phyloP scores from a whole-genome alignment of 2,888 invertebrate genomes.

The Embidobia sp. region DNA sequence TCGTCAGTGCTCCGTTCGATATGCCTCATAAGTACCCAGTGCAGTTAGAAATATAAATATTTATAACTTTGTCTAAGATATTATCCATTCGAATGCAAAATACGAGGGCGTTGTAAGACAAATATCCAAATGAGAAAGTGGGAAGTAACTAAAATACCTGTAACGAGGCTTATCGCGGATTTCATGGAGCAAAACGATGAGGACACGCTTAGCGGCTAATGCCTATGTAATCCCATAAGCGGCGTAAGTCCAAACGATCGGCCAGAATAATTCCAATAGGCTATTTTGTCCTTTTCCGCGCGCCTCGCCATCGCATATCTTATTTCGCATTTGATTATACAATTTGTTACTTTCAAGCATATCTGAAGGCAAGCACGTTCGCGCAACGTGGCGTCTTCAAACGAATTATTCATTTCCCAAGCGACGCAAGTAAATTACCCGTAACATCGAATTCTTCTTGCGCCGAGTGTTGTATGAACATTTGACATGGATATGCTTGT shows the following conservation, averaged over 20 bases:
- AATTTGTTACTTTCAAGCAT: conserved; percentile 18
- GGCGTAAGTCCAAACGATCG: conserved; percentile 78
- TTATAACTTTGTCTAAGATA: conserved; percentile 34
- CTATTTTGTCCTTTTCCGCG: conserved; percentile 69
- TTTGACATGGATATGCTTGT: conserved; percentile 9
- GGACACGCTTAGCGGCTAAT: conserved; percentile 74
- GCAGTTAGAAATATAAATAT: conserved; percentile 42
- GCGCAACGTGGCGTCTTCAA: no score
- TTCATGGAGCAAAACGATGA: conserved; percentile 69
- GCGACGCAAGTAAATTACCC: no score
- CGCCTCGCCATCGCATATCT: conserved; percentile 20
- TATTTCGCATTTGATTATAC: conserved; percentile 29
- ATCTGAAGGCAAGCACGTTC: no score
- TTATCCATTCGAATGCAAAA: conserved; percentile 50
- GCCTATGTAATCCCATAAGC: conserved; percentile 79
- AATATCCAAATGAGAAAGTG: conserved; percentile 57
- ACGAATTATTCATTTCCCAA: no score
- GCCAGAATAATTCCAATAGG: conserved; percentile 77
- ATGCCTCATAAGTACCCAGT: no score
- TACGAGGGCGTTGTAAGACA: conserved; percentile 39
- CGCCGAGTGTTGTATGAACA: neutral
- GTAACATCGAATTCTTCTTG: no score
- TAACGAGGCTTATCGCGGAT: conserved; percentile 70
- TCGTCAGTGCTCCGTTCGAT: no score
- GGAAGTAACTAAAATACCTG: conserved; percentile 67